Evolutionary conservation across 37 sponge, comb jelly and placozoan species (phyloP), one percentile per base, ranked within the genome.

Genomic region (Halisarca cf. caerulea): DNA sequence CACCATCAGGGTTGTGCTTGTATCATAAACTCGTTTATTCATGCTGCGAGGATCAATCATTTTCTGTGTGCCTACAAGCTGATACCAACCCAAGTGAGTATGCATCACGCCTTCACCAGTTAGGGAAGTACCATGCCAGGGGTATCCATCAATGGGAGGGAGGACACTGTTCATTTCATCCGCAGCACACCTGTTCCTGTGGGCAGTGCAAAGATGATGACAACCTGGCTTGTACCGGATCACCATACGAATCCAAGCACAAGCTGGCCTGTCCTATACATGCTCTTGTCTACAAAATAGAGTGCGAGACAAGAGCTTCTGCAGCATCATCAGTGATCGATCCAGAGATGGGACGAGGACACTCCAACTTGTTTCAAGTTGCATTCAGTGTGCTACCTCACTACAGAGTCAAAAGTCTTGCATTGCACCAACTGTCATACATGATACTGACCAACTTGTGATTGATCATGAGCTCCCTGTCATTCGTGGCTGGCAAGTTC

Each of bases 91-190:
- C 83, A 7, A 34, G 33, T 2, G 80, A 51, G 27, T 88, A 69
- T 79, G 83, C 83, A 24, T 6, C 7, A n/a, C 14, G 80, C 0
- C 1, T 88, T 39, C 8, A 32, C 24, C 57, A 53, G 18, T 51
- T 86, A 21, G 57, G 80, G n/a, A 86, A 61, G 43, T 81, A 71
- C 18, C 86, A 86, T 86, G 86, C 86, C 24, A 35, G 57, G 8
- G 86, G 59, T 14, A 30, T 78, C 7, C 86, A 86, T 28, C 14
- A 61, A 44, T 86, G 86, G 81, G 81, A 62, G 5, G 81, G 70
- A 24, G 80, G 55, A 53, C 28, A 66, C 27, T 86, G 86, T 38
- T 75, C 79, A n/a, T 86, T 86, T 47, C 86, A 86, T 40, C 72
- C 80, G 2, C 33, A 24, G 6, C n/a, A n/a, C 30, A 23, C 39